Evolutionary conservation across 2,888 invertebrate genomes (phyloP).

Genomic region (Mechanitis messenoides): DNA sequence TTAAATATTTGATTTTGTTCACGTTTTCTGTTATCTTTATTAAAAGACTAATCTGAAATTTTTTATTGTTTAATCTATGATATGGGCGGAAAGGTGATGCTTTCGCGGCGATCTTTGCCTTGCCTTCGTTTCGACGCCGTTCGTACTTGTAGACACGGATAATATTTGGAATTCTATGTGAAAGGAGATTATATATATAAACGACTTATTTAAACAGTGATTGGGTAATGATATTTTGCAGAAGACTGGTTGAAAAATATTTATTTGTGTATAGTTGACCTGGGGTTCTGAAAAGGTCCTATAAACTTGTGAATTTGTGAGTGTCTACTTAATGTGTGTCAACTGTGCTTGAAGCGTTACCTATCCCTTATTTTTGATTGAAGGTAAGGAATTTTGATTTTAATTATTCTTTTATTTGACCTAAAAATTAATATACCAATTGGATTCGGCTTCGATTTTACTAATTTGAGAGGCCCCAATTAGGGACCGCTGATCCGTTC

Average conservation of each 20-base stretch:
- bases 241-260: conserved; percentile 44
- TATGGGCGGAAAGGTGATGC: conserved; percentile 54
- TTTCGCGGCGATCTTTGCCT: conserved; percentile 58
- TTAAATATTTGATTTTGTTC: conserved; percentile 1
- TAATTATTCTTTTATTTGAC: conserved; percentile 1
- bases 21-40: conserved; percentile 41
- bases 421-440: conserved; percentile 27
- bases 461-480: conserved; percentile 11
- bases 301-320: conserved; percentile 56
- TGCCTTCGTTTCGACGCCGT: conserved; percentile 67
- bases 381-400: conserved; percentile 42
- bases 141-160: conserved; percentile 70
- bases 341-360: conserved; percentile 51
- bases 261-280: conserved; percentile 50
- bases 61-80: conserved; percentile 47
- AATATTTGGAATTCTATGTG: conserved; percentile 59
- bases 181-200: conserved; percentile 54
- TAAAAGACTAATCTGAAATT: conserved; percentile 4
- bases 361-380: conserved; percentile 39
- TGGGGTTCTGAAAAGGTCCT: conserved; percentile 48
- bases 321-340: conserved; percentile 61
- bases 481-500: too few species aligned
- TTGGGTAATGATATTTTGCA: conserved; percentile 51
- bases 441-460: conserved; percentile 31
- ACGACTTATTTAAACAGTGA: conserved; percentile 43